Evolutionary conservation across 1,140 invertebrate species (phyloP).

Genomic region (Hirudo medicinalis): DNA sequence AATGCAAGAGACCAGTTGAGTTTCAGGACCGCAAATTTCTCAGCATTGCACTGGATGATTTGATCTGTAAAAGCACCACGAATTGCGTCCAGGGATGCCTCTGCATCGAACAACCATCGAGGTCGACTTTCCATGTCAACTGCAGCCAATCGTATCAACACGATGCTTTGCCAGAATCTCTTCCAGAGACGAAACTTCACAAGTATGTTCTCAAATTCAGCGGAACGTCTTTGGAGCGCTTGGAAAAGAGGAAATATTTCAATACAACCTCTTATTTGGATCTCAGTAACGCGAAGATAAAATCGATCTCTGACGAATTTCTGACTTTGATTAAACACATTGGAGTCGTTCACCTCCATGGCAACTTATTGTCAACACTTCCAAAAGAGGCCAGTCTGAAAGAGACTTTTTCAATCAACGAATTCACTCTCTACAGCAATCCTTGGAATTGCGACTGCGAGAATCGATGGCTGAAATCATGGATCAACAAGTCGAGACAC

Average conservation of each 20-base stretch:
- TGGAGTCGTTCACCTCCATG: not conserved
- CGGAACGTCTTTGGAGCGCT: not conserved
- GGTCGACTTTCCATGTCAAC: not conserved
- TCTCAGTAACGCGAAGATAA: not conserved
- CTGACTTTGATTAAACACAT: not conserved
- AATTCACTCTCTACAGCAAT: slow-evolving; percentile 10
- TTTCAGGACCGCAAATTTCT: not conserved
- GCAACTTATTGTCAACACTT: slow-evolving; percentile 8
- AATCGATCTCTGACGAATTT: slow-evolving; percentile 1
- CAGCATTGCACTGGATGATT: not conserved
- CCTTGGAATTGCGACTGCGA: slow-evolving; percentile 1
- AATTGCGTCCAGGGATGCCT: not conserved
- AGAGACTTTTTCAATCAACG: not conserved
- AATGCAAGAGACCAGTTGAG: not conserved
- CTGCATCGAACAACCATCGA: not conserved
- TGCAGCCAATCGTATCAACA: not conserved
- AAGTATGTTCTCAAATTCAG: not conserved
- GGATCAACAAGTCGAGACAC: not conserved
- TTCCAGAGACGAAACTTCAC: not conserved
- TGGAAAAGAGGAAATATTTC: slow-evolving; percentile 1
- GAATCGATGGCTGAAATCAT: slow-evolving; percentile 6
- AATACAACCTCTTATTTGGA: not conserved
- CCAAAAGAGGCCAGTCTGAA: not conserved
- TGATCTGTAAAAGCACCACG: not conserved
- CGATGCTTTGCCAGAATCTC: not conserved